Evolutionary conservation across 2,888 invertebrate genomes (phyloP), one percentile per base, ranked within the genome.

Genomic region (Pheosia tremula): DNA sequence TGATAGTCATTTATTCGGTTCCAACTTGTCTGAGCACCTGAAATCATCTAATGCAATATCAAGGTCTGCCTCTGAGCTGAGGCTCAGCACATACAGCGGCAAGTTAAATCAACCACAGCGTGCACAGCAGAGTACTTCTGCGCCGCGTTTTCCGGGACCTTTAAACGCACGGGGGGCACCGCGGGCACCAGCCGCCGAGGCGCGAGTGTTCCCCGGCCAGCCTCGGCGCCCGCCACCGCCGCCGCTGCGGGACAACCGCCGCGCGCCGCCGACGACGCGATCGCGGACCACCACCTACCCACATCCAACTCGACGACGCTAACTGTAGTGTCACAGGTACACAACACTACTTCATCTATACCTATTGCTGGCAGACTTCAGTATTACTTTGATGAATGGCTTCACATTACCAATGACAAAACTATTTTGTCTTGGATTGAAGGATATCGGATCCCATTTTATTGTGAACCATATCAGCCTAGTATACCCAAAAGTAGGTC

Each of bases 151-250:
- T 39, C 39, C 39, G 39, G 39, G 39, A 39, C 4, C 61, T 61
- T 61, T 61, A 61, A 61, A 61, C 61, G 57, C 61, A 53, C 39
- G 57, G 61, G 57, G 62, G 62, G 56, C 62, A 58, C 62, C 62
- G 58, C 58, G 62, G 56, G 56, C 56, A 41, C 38, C 55, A 37
- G 62, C 58, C 62, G 62, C 58, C 59, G 59, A 59, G 55, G 37
- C 54, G 55, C 59, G 62, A 58, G 62, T 56, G 62, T 50, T 55
- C 62, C 62, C 58, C 39, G 6, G 39, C 39, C 39, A 39, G 39
- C 39, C 39, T 39, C 39, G 39, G 6, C 39, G 39, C 4, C 39
- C 39, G 39, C 39, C 39, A 6, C 39, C 39, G 39, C 39, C 39
- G 39, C 39, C 39, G 6, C 39, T 5, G 39, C 39, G 39, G 39